Evolutionary conservation across 1,140 invertebrate species (phyloP), one percentile per base, ranked within the genome.

Genomic region (Macrobrachium rosenbergii): DNA sequence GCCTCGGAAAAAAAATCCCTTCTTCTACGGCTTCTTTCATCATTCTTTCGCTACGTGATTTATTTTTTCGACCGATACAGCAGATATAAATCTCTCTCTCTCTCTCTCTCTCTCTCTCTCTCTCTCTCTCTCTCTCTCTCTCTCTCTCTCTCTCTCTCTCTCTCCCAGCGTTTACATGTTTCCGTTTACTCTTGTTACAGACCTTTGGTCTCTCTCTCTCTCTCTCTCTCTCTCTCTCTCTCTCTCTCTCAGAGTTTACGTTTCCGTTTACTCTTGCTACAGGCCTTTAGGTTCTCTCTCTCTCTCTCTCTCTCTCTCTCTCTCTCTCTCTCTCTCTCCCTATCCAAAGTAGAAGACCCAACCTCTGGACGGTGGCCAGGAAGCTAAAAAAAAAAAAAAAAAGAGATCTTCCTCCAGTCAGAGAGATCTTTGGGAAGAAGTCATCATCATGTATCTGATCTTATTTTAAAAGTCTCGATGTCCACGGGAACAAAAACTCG

Each of bases 141-240:
- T 75, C 73, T 75, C 73, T 75, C 73, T 75, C 73, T 75, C 73
- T 75, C 67, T 16, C 67, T 75, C 72, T 75, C 72, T 75, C 73
- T 43, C 28, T 43, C 28, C n/a, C n/a, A n/a, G n/a, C n/a, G n/a
- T n/a, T n/a, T n/a, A n/a, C n/a, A n/a, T n/a, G n/a, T n/a, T n/a
- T n/a, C n/a, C n/a, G n/a, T n/a, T 19, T 69, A 19, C 6, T 69
- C 37, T 19, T n/a, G 10, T 69, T 69, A 21, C 6, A 69, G n/a
- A 23, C 77, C 63, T 5, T 79, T 28, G 28, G 58, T 79, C 77
- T 79, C n/a, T 52, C 77, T 79, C 43, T n/a, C 52, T 58, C 75
- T 58, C 45, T 52, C 75, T 58, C 75, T 77, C 52, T 58, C 75
- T 58, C 72, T 75, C 72, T 75, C 72, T 37, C 72, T 75, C 72